Base-by-base conservation (phyloP, 2,113 vertebrate species). In the Glareola pratincola region DNA sequence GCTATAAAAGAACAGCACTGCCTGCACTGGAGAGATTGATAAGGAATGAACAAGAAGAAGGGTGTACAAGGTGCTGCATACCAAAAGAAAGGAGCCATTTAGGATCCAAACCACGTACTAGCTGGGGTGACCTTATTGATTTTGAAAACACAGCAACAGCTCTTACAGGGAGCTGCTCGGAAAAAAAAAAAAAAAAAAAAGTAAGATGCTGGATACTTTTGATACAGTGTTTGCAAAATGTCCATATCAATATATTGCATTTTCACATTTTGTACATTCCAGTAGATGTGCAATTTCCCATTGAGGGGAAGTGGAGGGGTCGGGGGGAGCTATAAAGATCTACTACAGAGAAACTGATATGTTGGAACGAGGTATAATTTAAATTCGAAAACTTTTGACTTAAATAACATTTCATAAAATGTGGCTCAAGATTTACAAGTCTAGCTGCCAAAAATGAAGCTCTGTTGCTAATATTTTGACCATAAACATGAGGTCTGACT, bases 71-170 rank as follows among this genome's bases (percentile, higher is more conserved):
- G 69, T 36, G 78, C 41, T 78, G 94, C 13, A 88, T 88, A 71
- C 47, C 11, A 73, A 77, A 75, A 53, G 29, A 77, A 34, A 74
- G 74, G 37, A 76, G 20, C 5, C 1, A 12, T 89, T 96, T 88
- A 59, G 34, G 91, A 93, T 43, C 84, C 64, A 57, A 92, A 95
- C 48, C 36, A 64, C 43, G 32, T 48, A 24, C 30, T 57, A 41
- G 11, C 21, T 79, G 81, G 41, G n/a, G 19, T 92, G 54, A 84
- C 72, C 86, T 83, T 83, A 94, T 47, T 95, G 93, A 94, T 94
- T 95, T 69, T 72, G 48, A 91, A 77, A 92, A 90, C 41, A 74
- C 41, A 90, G 48, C 26, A 94, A 62, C 37, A 29, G 9, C 67
- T 80, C 67, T 84, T 41, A 62, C 11, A 82, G 32, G 27, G 23